These are phyloP conservation scores for Emydocephalus ijimae DNA, from an alignment of 2,113 vertebrate species.

Conservation along the genomic window DNA sequence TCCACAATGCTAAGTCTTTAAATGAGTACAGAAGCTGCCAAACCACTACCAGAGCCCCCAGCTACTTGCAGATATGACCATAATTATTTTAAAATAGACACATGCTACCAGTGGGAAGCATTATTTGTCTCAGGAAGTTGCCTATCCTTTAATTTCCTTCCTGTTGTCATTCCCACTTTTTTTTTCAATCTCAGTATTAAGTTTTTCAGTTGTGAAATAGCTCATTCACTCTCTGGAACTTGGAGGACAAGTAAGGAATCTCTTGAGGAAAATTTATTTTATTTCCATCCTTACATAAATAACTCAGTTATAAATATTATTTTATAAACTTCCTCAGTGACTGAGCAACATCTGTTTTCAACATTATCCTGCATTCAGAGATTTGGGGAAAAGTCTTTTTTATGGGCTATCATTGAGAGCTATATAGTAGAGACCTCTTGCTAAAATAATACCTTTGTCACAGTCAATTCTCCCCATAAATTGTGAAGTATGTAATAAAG, in stretches of 20 bases:
- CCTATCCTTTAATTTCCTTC: not conserved
- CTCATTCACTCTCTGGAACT: not conserved
- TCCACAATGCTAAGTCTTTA: not conserved
- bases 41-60: not conserved
- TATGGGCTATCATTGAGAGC: not conserved
- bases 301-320: constrained; percentile 9
- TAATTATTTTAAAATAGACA: not conserved
- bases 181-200: not conserved
- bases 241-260: not conserved
- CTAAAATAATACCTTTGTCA: constrained; percentile 26
- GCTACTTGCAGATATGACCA: not conserved
- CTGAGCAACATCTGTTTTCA: not conserved
- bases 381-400: not conserved
- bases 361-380: not conserved
- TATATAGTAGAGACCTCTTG: not conserved
- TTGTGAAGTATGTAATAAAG: not conserved
- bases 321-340: not conserved
- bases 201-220: not conserved
- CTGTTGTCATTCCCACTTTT: not conserved
- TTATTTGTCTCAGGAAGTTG: not conserved
- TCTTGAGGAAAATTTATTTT: not conserved
- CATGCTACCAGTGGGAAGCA: not conserved
- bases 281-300: constrained; percentile 16
- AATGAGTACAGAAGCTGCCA: not conserved
- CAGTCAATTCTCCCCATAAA: not conserved